Base-by-base conservation (phyloP, 2,888 invertebrate genomes). In the Venusia cambrica region DNA sequence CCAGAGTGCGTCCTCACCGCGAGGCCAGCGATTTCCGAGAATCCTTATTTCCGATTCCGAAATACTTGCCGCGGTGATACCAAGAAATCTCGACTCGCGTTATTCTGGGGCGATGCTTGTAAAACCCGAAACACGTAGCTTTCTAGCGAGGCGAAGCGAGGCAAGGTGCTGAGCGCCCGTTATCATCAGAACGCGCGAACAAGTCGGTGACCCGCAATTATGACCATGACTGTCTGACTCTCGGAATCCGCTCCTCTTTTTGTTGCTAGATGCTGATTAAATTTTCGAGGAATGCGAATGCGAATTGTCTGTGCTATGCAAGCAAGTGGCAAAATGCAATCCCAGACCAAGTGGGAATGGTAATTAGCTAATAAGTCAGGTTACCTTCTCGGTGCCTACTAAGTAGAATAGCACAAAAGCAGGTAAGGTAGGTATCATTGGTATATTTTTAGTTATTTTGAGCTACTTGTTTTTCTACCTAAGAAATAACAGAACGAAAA, bases 1-100 rank as follows among this genome's bases (percentile, higher is more conserved):
- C 17, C 22, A 20, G 42, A 46, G 45, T 35, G 57, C 64, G 68
- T 63, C 68, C 71, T 62, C 67, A 51, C 51, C 55, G 45, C 47
- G 78, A 78, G 77, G 80, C 77, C 78, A 78, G 65, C 66, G 51
- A 61, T 73, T 84, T 84, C 81, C 70, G 58, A 66, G 84, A 84
- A 84, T 74, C 73, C 71, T 74, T 75, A 76, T 83, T 80, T 84
- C 84, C 83, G 84, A 84, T 81, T 80, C 81, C 80, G 77, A 84
- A 84, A 81, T 76, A 81, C 77, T 62, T 73, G 67, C 58, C 65
- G 68, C 70, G 51, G 58, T 72, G 63, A 65, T 84, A 84, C 84
- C 68, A 69, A 75, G 83, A 84, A 83, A 72, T 77, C 70, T 73
- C 69, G 55, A 56, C 72, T 59, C 59, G 72, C 65, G 76, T 77